Conservation (phyloP, 2,113 vertebrate genomes). For the Machaerirhynchus nigripectus region DNA sequence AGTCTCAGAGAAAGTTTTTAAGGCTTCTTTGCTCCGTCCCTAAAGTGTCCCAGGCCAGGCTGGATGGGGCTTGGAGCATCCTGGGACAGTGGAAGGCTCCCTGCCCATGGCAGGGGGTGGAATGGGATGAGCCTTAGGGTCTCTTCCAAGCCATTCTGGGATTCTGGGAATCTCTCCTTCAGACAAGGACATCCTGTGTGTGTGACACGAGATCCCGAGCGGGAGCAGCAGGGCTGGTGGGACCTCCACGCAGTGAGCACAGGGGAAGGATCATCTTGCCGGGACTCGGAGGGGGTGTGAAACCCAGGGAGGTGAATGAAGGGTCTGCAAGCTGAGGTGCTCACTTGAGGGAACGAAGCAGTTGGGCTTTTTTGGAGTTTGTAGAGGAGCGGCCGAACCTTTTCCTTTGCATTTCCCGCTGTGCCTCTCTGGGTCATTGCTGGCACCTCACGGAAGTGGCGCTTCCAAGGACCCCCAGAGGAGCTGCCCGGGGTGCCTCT, state of each 20-base stretch:
- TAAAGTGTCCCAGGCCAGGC: fast-evolving
- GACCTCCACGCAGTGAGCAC: fast-evolving
- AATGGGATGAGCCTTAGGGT: fast-evolving
- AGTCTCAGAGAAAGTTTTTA: fast-evolving
- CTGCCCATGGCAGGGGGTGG: not conserved
- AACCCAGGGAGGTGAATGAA: fast-evolving
- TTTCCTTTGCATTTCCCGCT: fast-evolving
- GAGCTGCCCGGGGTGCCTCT: not conserved
- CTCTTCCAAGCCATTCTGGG: fast-evolving
- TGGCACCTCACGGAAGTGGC: fast-evolving
- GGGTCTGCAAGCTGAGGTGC: not conserved
- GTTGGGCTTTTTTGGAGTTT: fast-evolving
- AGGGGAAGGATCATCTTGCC: fast-evolving
- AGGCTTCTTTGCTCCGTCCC: not conserved
- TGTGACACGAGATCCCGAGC: fast-evolving
- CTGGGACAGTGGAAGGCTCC: fast-evolving
- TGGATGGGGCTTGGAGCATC: not conserved
- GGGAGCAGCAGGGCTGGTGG: fast-evolving
- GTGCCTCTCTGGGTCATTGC: fast-evolving
- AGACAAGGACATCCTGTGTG: fast-evolving
- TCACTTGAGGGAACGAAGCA: fast-evolving
- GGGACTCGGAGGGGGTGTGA: fast-evolving
- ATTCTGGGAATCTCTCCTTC: not conserved
- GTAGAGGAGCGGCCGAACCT: fast-evolving
- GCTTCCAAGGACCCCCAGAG: fast-evolving